Conservation (phyloP, 92 coral and sea anemone genomes). For the Epizoanthus illoricatus region DNA sequence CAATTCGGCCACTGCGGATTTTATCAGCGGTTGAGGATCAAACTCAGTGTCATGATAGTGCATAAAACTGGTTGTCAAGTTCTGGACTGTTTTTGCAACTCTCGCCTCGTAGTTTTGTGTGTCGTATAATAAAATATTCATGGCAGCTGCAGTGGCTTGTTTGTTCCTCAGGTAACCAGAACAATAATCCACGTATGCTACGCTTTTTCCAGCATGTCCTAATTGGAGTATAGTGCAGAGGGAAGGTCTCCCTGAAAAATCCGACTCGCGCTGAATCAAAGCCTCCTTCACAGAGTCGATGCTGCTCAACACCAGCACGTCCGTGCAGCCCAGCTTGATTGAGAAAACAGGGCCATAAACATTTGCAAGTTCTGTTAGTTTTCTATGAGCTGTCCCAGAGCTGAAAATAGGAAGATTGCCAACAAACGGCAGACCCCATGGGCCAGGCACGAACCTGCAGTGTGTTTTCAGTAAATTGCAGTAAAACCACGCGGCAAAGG, state of each 20-base stretch:
- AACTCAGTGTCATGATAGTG: constrained; percentile 7
- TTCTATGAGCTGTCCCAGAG: constrained; percentile 45
- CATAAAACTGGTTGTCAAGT: neutral
- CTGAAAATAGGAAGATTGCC: constrained; percentile 54
- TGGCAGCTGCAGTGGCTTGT: constrained; percentile 42
- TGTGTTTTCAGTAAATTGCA: constrained; percentile 9
- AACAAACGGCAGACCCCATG: constrained; percentile 50
- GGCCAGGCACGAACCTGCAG: constrained; percentile 47
- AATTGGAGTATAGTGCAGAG: constrained; percentile 47
- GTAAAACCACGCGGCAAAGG: neutral
- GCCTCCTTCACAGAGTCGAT: constrained; percentile 54
- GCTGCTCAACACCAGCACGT: constrained; percentile 46
- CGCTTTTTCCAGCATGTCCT: constrained; percentile 8
- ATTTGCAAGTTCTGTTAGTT: constrained; percentile 43
- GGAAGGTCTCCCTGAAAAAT: constrained; percentile 63
- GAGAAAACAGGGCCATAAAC: constrained; percentile 58
- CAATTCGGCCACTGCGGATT: constrained; percentile 36
- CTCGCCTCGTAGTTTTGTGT: constrained; percentile 18
- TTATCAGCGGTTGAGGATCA: constrained; percentile 21
- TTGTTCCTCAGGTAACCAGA: constrained; percentile 41
- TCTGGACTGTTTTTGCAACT: constrained; percentile 26
- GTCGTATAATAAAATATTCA: constrained; percentile 17
- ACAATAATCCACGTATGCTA: constrained; percentile 39
- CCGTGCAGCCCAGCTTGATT: constrained; percentile 42
- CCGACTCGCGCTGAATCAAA: constrained; percentile 47